A percentile compares a stretch with the other conserved stretches of the same genome.
Evolutionary conservation across 2,797 vertebrate genomes (phyloP).

Genomic region (Enteromius anoplus): DNA sequence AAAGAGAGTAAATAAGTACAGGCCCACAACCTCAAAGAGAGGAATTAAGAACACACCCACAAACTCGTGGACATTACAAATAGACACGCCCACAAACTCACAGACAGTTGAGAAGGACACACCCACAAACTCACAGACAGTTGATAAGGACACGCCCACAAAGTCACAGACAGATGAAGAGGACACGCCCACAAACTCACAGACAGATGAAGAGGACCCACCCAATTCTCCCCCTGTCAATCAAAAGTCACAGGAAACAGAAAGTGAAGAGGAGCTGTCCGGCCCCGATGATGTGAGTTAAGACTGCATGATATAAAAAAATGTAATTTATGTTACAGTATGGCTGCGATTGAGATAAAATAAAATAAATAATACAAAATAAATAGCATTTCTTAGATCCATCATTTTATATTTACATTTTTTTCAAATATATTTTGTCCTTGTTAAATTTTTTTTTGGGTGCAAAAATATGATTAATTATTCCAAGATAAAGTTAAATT

Average conservation of each 20-base stretch:
- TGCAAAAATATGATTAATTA: too few species aligned
- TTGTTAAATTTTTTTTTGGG: too few species aligned
- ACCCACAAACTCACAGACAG: too few species aligned
- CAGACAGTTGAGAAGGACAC: too few species aligned
- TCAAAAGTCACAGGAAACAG: constrained; percentile 60
- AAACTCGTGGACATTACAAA: fast-evolving
- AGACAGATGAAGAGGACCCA: neutral
- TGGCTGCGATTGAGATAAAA: neutral
- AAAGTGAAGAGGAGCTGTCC: constrained; percentile 72
- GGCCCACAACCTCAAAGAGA: neutral
- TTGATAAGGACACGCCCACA: too few species aligned
- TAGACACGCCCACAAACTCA: neutral
- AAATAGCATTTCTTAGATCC: too few species aligned
- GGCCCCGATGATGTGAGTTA: constrained; percentile 85
- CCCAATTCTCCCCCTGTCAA: constrained; percentile 29
- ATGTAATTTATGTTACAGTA: neutral
- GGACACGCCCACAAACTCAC: neutral
- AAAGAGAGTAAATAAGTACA: neutral
- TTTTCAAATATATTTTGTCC: too few species aligned
- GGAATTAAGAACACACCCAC: neutral
- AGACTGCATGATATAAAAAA: neutral
- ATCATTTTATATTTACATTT: too few species aligned
- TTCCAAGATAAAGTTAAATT: too few species aligned
- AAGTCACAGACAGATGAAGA: fast-evolving
- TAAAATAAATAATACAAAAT: neutral